Evolutionary conservation across 2,113 vertebrate species (phyloP), one percentile per base, ranked within the genome.

Genomic region (Alethe castanea): DNA sequence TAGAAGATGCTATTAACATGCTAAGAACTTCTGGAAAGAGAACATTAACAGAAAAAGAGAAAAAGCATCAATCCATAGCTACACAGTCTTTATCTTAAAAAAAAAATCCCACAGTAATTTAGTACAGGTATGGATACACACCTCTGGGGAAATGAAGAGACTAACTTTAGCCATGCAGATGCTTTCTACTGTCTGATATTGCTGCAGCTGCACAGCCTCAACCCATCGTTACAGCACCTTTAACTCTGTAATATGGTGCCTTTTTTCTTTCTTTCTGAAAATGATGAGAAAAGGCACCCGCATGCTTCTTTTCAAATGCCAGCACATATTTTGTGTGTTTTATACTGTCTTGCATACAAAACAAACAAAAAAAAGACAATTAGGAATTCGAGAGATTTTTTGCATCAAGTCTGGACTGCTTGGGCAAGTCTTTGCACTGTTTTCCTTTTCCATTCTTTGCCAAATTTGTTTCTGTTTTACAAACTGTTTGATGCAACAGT

Each of bases 101-200:
- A n/a, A 26, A 12, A 62, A 26, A 12, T 1, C 6, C 8, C 1
- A 16, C 0, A 3, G 42, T 10, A 50, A n/a, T 19, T 84, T 56
- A 77, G 38, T 12, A 77, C 11, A 48, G 33, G 14, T 28, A 48
- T 44, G 31, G 13, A 65, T 44, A 29, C 0, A 2, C 22, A 48
- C 4, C 2, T 1, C 42, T 47, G 13, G 5, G 35, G 8, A 4
- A 91, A 81, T 15, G 6, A 52, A 78, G 5, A 74, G 8, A 64
- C 16, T n/a, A 33, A 45, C 8, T 92, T 7, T 72, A 38, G 33
- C 36, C 45, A 44, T 5, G 6, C 50, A 76, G 40, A n/a, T 90
- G 48, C 31, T 50, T 64, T 60, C 19, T 25, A 47, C 20, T 60
- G 29, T 29, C 74, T 29, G n/a, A 47, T 69, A 40, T 36, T 79